phyloP scores from a whole-genome alignment of 1,140 invertebrate genomes.

The Drosophila grimshawi region DNA sequence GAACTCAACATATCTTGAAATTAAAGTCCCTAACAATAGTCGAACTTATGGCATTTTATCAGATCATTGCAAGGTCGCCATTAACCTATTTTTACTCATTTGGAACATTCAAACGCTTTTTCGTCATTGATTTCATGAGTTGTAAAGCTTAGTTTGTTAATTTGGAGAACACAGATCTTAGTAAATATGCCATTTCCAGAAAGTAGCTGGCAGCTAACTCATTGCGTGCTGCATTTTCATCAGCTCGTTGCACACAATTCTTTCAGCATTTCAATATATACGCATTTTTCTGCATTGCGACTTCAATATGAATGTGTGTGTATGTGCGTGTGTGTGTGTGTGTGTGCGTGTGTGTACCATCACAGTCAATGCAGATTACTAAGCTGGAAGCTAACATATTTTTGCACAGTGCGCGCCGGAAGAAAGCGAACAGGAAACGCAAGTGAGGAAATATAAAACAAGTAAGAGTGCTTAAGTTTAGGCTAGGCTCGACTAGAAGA shows the following conservation, averaged over 20 bases:
- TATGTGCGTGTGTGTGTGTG: slow-evolving; percentile 14
- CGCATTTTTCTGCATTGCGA: slow-evolving; percentile 59
- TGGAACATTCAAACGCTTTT: slow-evolving; percentile 13
- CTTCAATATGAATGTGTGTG: slow-evolving; percentile 24
- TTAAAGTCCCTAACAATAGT: neutral
- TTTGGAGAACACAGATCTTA: slow-evolving; percentile 35
- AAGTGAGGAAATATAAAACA: slow-evolving; percentile 38
- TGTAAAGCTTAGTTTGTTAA: slow-evolving; percentile 38
- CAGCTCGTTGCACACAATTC: slow-evolving; percentile 22
- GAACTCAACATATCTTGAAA: no score
- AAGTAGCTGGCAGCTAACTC: slow-evolving; percentile 41
- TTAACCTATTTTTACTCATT: slow-evolving; percentile 5
- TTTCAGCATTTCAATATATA: slow-evolving; percentile 41
- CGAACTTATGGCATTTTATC: neutral
- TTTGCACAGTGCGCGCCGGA: slow-evolving; percentile 37
- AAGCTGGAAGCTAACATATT: slow-evolving; percentile 80
- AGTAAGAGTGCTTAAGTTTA: neutral
- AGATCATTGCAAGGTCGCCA: no score
- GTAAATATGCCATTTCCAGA: slow-evolving; percentile 16
- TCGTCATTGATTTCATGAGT: slow-evolving; percentile 36
- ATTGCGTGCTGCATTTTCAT: neutral
- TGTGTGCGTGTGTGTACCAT: slow-evolving; percentile 2
- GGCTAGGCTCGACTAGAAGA: neutral
- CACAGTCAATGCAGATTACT: slow-evolving; percentile 63
- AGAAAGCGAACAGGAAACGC: slow-evolving; percentile 55